phyloP scores from a whole-genome alignment of 2,113 vertebrate genomes.

The Nycticebus coucang region DNA sequence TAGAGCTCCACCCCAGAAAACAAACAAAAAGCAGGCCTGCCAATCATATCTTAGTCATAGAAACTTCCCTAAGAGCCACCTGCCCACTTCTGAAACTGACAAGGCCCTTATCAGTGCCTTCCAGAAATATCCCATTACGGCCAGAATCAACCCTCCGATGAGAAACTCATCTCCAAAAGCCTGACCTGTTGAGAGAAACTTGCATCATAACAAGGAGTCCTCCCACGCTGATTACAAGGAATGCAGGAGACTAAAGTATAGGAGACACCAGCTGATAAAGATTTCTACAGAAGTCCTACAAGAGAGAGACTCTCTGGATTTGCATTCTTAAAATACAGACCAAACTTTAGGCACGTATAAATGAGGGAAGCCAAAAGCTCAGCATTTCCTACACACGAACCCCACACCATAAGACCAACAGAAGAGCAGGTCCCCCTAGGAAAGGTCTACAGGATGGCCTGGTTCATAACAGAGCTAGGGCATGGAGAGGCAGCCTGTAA shows the following conservation, averaged over 20 bases:
- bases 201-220: not conserved
- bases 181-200: not conserved
- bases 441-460: not conserved
- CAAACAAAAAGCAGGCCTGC: slow-evolving; percentile 45
- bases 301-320: not conserved
- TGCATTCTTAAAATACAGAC: not conserved
- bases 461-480: not conserved
- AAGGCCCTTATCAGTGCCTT: slow-evolving; percentile 47
- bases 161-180: slow-evolving; percentile 55
- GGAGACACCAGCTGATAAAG: not conserved
- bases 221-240: not conserved
- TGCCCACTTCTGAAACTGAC: slow-evolving; percentile 47
- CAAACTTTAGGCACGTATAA: not conserved
- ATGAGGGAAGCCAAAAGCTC: not conserved
- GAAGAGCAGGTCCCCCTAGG: not conserved
- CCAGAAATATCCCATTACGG: slow-evolving; percentile 31
- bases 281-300: not conserved
- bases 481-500: not conserved
- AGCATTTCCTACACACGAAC: not conserved
- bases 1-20: not conserved
- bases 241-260: not conserved
- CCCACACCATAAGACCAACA: not conserved
- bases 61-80: not conserved
- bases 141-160: slow-evolving; percentile 28
- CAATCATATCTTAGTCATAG: not conserved